Percentiles rank a stretch among this genome's conserved stretches.
Conservation (phyloP, 2,113 vertebrate genomes). For the Paracanthobrama guichenoti region DNA sequence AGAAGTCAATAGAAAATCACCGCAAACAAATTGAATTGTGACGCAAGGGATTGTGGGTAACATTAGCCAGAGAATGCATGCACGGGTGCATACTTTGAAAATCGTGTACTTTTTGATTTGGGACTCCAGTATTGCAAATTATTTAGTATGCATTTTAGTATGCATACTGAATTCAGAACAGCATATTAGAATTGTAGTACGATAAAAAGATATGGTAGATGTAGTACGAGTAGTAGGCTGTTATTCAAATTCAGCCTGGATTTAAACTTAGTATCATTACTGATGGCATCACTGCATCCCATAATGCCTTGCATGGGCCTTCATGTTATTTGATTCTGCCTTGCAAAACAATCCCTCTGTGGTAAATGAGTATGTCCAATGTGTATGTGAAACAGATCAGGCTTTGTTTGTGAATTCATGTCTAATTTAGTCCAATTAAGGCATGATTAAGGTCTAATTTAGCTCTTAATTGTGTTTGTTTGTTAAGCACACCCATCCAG, state of each 20-base stretch:
- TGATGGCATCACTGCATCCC: not conserved
- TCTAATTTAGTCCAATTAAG: not conserved
- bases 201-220: not conserved
- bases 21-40: no score
- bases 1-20: not conserved
- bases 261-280: not conserved
- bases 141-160: not conserved
- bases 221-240: not conserved
- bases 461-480: not conserved
- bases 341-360: not conserved
- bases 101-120: not conserved
- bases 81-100: not conserved
- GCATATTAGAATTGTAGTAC: not conserved
- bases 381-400: not conserved
- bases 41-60: conserved; percentile 20
- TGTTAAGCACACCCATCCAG: conserved; percentile 3
- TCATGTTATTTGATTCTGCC: not conserved
- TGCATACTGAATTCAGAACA: not conserved
- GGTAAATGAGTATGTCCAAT: not conserved
- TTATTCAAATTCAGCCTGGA: not conserved
- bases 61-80: not conserved
- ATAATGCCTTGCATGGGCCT: not conserved
- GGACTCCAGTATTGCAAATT: not conserved
- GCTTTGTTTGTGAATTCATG: conserved; percentile 20
- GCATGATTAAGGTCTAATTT: not conserved